A percentile compares a stretch with the other conserved stretches of the same genome.
Evolutionary conservation across 92 coral and sea anemone species (phyloP).

Genomic region (Heliopora coerulea): DNA sequence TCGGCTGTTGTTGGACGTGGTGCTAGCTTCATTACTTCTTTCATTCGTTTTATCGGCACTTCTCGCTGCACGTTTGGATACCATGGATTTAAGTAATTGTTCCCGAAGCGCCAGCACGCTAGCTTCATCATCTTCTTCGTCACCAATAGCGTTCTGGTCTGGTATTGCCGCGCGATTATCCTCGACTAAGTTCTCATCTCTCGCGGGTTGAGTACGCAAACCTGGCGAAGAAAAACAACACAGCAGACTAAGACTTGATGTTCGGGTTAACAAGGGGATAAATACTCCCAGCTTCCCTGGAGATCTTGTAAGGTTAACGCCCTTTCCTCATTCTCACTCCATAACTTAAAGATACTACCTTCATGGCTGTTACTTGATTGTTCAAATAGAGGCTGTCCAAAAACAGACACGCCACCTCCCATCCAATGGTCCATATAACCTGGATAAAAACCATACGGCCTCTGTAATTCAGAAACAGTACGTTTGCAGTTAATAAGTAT

Average conservation of each 20-base stretch:
- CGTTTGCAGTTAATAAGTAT: no score
- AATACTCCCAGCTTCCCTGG: no score
- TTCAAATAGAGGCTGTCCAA: background rate
- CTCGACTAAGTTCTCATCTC: background rate
- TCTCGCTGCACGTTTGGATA: conserved; percentile 81
- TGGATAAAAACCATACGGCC: conserved; percentile 7
- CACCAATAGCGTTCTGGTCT: background rate
- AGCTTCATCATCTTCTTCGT: conserved; percentile 69
- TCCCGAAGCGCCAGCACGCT: conserved; percentile 79
- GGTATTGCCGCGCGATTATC: background rate
- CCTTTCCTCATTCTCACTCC: no score
- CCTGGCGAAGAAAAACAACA: background rate
- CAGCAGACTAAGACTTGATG: no score
- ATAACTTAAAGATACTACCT: no score
- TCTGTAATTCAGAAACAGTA: background rate
- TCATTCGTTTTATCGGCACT: conserved; percentile 17
- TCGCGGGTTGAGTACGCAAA: background rate
- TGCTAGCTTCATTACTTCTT: background rate
- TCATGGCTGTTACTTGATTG: no score
- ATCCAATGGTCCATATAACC: conserved; percentile 12
- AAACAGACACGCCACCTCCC: background rate
- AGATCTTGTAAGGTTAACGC: no score
- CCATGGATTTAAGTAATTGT: conserved; percentile 82
- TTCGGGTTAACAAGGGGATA: no score
- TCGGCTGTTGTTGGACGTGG: conserved; percentile 22